Conservation (phyloP, 2,797 vertebrate genomes). For the Okamejei kenojei region DNA sequence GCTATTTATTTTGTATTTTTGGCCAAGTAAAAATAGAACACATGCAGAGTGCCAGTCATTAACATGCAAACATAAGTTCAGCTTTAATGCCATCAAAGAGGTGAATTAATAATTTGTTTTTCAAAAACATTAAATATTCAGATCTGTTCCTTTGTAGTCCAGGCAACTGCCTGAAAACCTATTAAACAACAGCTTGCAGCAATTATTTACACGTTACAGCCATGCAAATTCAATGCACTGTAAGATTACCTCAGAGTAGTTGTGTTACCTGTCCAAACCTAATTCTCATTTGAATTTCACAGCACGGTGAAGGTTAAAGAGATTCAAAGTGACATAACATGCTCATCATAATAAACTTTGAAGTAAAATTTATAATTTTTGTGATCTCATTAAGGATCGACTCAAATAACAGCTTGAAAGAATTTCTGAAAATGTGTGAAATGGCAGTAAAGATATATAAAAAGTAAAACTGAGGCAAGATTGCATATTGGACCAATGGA, state of each 20-base stretch:
- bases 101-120: not conserved
- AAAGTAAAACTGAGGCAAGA: too few species aligned
- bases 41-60: not conserved
- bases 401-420: not conserved
- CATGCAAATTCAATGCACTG: not conserved
- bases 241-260: not conserved
- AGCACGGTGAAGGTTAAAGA: not conserved
- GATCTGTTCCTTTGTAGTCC: not conserved
- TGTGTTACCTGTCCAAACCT: not conserved
- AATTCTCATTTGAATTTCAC: not conserved
- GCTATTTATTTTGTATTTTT: not conserved
- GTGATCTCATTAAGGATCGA: not conserved
- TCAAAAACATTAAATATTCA: slow-evolving; percentile 5
- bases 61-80: not conserved
- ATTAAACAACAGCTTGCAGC: not conserved
- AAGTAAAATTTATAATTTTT: not conserved
- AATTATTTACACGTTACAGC: not conserved
- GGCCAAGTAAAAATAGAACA: not conserved
- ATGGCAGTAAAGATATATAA: not conserved
- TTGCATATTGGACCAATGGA: too few species aligned
- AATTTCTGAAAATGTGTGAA: not conserved
- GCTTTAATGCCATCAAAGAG: slow-evolving; percentile 1
- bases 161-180: not conserved
- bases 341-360: not conserved
- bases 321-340: not conserved